A percentile compares a stretch with the other conserved stretches of the same genome.
Conservation (phyloP, 1,140 invertebrate genomes). For the Drosophila tsacasi region DNA sequence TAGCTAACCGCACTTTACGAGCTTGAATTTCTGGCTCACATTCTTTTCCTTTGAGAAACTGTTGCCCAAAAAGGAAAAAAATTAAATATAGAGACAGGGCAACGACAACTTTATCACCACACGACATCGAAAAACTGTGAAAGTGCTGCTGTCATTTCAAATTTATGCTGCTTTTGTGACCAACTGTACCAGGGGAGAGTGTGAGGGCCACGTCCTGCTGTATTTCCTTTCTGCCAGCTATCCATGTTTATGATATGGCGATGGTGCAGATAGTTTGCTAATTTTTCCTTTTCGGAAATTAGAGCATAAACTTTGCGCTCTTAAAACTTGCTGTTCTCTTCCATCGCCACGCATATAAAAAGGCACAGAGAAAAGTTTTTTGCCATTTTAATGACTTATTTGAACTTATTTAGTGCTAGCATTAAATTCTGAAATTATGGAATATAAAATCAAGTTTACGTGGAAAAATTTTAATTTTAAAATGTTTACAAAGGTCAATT, state of each 20-base stretch:
- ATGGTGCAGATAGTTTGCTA: conserved; percentile 81
- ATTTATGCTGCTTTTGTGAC: conserved; percentile 81
- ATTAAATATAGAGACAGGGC: conserved; percentile 14
- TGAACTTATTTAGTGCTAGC: background rate
- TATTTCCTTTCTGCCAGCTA: conserved; percentile 50
- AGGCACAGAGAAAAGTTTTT: background rate
- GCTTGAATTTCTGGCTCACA: background rate
- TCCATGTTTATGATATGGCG: conserved; percentile 77
- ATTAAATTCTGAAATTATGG: no score
- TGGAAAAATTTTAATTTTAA: no score
- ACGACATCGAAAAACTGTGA: conserved; percentile 80
- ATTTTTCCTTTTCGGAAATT: conserved; percentile 83
- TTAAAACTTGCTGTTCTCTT: conserved; percentile 59
- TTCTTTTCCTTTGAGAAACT: conserved; percentile 46
- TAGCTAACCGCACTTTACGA: conserved; percentile 64
- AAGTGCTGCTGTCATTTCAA: conserved; percentile 79
- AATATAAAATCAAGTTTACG: no score
- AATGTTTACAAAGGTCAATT: no score
- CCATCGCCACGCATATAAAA: conserved; percentile 12
- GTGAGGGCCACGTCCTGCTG: conserved; percentile 24
- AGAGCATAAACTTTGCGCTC: conserved; percentile 78
- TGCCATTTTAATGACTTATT: background rate
- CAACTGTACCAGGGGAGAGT: conserved; percentile 47
- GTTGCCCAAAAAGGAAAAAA: background rate
- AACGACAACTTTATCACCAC: conserved; percentile 68